Percentiles rank a stretch among this genome's conserved stretches.
These are phyloP conservation scores for Mizuhopecten yessoensis DNA, from an alignment of 1,140 invertebrate species.

Conservation along the genomic window DNA sequence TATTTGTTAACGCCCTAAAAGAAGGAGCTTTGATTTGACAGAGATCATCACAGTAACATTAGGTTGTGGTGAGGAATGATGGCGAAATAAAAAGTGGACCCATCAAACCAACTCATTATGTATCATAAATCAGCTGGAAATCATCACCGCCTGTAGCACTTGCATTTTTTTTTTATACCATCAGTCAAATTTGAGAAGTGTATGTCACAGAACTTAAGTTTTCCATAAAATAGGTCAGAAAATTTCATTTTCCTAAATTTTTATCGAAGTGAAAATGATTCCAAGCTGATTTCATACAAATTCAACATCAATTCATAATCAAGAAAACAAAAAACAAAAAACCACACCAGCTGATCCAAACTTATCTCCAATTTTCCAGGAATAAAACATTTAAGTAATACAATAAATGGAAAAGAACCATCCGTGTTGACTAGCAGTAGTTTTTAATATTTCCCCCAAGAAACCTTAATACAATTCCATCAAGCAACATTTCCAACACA, in stretches of 20 bases:
- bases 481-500: too few relatives aligned
- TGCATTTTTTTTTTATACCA: neutral
- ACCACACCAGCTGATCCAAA: neutral
- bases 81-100: neutral
- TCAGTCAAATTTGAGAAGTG: too few relatives aligned
- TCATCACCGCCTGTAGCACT: neutral
- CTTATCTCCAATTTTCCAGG: too few relatives aligned
- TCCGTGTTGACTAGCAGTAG: too few relatives aligned
- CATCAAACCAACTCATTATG: neutral
- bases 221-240: too few relatives aligned
- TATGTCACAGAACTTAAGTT: neutral
- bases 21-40: slow-evolving; percentile 19
- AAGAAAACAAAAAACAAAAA: neutral
- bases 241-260: neutral
- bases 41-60: neutral
- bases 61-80: slow-evolving; percentile 14
- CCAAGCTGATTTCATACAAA: neutral
- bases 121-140: neutral
- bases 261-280: neutral
- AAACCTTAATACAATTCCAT: too few relatives aligned
- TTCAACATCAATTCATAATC: neutral
- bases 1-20: neutral
- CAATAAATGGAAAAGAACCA: too few relatives aligned
- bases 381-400: too few relatives aligned
- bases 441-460: too few relatives aligned